phyloP scores from a whole-genome alignment of 2,113 vertebrate species.

The Cyprinodon variegatus region DNA sequence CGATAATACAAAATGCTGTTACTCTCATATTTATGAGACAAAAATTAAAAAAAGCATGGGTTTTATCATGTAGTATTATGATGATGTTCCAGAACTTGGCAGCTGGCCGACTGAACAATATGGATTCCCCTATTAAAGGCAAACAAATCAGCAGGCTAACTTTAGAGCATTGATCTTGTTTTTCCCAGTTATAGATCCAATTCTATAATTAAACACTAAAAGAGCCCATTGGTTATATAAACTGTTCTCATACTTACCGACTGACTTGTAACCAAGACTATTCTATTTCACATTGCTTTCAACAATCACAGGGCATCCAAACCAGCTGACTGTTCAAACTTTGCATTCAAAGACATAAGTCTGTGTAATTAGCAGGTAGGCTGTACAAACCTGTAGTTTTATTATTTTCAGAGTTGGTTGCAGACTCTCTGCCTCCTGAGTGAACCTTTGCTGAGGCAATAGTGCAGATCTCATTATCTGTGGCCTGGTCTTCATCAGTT shows the following conservation, averaged over 20 bases:
- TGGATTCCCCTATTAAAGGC: not conserved
- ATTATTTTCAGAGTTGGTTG: not conserved
- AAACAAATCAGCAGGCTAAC: not conserved
- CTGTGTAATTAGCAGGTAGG: not conserved
- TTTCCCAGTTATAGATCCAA: not conserved
- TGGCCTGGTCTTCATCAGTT: slow-evolving; percentile 33
- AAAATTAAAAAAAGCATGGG: not conserved
- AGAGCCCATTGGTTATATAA: not conserved
- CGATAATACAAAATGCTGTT: not conserved
- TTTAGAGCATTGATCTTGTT: not conserved
- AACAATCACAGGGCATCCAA: rapidly evolving
- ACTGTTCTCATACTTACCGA: not conserved
- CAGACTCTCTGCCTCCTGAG: not conserved
- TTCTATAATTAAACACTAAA: not conserved
- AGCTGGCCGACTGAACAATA: not conserved
- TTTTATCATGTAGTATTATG: not conserved
- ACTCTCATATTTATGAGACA: not conserved
- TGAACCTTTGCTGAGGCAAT: not conserved
- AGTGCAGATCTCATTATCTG: slow-evolving; percentile 51
- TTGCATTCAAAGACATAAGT: not conserved
- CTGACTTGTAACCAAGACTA: not conserved
- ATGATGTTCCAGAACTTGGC: not conserved
- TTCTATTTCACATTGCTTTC: not conserved
- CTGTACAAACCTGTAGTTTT: slow-evolving; percentile 34
- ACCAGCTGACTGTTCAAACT: not conserved